A percentile compares a stretch with the other conserved stretches of the same genome.
These are phyloP conservation scores for Gobius niger DNA, from an alignment of 2,113 vertebrate genomes.

Conservation along the genomic window DNA sequence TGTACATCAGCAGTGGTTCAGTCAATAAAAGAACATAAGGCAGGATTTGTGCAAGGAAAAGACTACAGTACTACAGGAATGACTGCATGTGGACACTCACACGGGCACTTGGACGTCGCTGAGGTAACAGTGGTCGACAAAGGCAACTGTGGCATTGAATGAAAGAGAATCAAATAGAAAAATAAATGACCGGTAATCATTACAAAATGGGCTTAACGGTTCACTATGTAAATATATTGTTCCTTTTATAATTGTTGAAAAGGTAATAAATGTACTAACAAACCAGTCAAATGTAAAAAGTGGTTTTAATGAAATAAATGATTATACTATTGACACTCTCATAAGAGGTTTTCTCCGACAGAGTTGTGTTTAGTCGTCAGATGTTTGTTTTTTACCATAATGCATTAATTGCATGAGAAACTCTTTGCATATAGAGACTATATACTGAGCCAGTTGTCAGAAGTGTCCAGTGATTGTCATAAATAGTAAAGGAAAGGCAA, in stretches of 20 bases:
- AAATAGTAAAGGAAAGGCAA: neutral
- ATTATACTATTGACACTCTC: no score
- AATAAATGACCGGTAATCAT: neutral
- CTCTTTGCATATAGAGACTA: neutral
- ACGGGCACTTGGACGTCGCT: conserved; percentile 4
- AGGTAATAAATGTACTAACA: no score
- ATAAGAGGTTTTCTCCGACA: no score
- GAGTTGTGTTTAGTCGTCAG: no score
- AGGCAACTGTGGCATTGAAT: conserved; percentile 1
- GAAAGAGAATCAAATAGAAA: neutral
- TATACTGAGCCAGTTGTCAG: neutral
- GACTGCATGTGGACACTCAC: neutral
- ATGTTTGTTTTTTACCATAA: no score
- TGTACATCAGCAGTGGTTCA: conserved; percentile 48
- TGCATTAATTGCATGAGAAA: neutral
- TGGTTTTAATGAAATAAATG: no score
- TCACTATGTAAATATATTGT: no score
- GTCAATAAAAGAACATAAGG: conserved; percentile 45
- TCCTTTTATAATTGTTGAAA: no score
- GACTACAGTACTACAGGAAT: neutral
- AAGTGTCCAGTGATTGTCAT: conserved; percentile 8
- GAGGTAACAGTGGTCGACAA: conserved; percentile 11
- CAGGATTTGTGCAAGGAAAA: neutral
- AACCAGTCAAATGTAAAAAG: no score
- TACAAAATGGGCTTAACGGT: no score